phyloP scores from a whole-genome alignment of 2,888 invertebrate species.

The Mimumesa dahlbomi region DNA sequence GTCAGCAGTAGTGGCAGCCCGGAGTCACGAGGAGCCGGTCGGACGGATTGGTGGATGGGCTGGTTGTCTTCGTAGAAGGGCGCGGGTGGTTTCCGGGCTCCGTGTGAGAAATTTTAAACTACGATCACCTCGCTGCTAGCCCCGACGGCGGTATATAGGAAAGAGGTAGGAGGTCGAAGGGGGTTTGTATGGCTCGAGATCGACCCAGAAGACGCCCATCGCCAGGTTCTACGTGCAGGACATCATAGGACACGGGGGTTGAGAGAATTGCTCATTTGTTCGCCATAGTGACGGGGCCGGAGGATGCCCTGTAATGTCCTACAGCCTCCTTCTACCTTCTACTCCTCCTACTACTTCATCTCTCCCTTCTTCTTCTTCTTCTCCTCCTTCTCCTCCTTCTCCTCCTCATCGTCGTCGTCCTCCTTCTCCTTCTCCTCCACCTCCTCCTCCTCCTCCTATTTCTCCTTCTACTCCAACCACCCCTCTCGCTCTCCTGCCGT shows the following conservation, averaged over 20 bases:
- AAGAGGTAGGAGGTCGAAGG: slow-evolving; percentile 57
- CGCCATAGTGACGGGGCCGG: slow-evolving; percentile 74
- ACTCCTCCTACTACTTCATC: slow-evolving; percentile 33
- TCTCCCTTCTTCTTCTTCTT: slow-evolving; percentile 27
- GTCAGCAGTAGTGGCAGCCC: slow-evolving; percentile 66
- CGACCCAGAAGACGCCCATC: slow-evolving; percentile 73
- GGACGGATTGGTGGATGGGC: slow-evolving; percentile 53
- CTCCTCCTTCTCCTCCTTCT: slow-evolving; percentile 25
- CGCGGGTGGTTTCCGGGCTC: slow-evolving; percentile 73
- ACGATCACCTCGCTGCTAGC: slow-evolving; percentile 73
- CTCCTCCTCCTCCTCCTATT: slow-evolving; percentile 27
- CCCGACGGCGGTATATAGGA: slow-evolving; percentile 56
- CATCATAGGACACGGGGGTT: slow-evolving; percentile 77
- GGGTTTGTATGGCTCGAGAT: slow-evolving; percentile 61
- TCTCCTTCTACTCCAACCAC: slow-evolving; percentile 38
- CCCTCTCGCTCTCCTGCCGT: slow-evolving; percentile 55
- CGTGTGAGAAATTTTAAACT: slow-evolving; percentile 79
- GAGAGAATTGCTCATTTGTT: slow-evolving; percentile 80
- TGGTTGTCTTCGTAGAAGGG: slow-evolving; percentile 51
- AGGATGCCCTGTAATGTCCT: slow-evolving; percentile 76
- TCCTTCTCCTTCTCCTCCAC: slow-evolving; percentile 27
- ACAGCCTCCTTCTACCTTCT: slow-evolving; percentile 67
- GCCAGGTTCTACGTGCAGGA: slow-evolving; percentile 75
- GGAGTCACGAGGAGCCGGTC: slow-evolving; percentile 36
- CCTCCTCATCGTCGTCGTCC: slow-evolving; percentile 23